These are phyloP conservation scores for Crotophaga sulcirostris DNA, from an alignment of 2,113 vertebrate genomes.

Conservation along the genomic window DNA sequence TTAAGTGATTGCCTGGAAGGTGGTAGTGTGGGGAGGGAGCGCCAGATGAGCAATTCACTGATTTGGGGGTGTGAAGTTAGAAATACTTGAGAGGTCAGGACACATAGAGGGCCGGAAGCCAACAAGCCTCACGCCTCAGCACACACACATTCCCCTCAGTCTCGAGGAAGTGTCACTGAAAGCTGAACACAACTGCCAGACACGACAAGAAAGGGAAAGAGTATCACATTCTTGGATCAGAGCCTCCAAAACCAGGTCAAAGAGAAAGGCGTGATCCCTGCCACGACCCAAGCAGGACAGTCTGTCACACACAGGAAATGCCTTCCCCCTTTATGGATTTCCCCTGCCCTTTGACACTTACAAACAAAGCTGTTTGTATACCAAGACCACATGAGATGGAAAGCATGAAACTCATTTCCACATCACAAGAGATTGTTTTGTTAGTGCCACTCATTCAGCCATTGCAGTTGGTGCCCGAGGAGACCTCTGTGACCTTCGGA, in stretches of 20 bases:
- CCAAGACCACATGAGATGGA: background rate
- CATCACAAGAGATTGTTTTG: background rate
- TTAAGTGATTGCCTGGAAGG: background rate
- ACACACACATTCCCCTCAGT: background rate
- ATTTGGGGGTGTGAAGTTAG: background rate
- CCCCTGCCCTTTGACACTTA: conserved; percentile 16
- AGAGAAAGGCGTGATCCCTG: background rate
- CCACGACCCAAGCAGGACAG: background rate
- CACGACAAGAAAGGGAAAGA: background rate
- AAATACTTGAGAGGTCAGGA: background rate
- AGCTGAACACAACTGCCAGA: background rate
- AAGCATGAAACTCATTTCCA: background rate
- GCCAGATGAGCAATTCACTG: background rate
- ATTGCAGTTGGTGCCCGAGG: background rate
- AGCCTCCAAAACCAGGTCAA: conserved; percentile 4
- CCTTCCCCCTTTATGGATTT: background rate
- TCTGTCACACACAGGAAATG: conserved; percentile 28
- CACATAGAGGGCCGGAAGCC: background rate
- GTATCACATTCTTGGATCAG: background rate
- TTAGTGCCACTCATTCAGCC: background rate
- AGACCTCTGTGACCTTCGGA: background rate
- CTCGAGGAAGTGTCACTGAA: background rate
- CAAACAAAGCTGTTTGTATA: conserved; percentile 13
- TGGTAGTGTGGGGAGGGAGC: background rate
- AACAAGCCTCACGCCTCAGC: background rate